These are phyloP conservation scores for Marmota flaviventris DNA, from an alignment of 2,113 vertebrate genomes.

Conservation along the genomic window DNA sequence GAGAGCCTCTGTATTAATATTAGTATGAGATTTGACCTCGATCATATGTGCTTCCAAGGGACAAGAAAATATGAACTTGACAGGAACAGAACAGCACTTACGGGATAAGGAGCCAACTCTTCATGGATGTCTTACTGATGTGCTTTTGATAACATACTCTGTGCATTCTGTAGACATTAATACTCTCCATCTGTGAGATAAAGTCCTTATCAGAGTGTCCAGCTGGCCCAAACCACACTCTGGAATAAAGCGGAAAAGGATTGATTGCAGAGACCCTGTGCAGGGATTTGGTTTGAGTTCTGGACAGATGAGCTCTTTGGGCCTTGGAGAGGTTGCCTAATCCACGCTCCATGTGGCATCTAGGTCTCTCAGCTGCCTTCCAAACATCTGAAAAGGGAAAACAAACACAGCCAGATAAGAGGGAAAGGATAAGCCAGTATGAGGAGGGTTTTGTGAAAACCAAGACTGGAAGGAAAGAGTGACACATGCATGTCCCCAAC, in stretches of 20 bases:
- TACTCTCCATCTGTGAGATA: not conserved
- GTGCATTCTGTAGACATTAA: not conserved
- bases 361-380: not conserved
- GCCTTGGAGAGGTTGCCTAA: not conserved
- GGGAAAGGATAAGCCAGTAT: not conserved
- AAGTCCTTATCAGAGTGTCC: not conserved
- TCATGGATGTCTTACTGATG: not conserved
- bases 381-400: not conserved
- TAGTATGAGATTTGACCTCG: not conserved
- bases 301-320: not conserved
- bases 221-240: not conserved
- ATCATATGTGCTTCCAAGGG: not conserved
- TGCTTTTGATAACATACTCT: not conserved
- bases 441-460: not conserved
- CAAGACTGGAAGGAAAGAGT: not conserved
- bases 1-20: not conserved
- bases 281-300: not conserved
- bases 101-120: not conserved
- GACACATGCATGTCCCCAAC: fast-evolving
- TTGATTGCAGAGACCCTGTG: not conserved
- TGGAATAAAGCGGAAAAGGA: not conserved
- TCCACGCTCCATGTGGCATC: not conserved
- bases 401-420: not conserved
- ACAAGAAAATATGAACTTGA: not conserved
- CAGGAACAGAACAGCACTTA: not conserved